phyloP scores from a whole-genome alignment of 2,797 vertebrate species.

The Gastrophryne carolinensis region DNA sequence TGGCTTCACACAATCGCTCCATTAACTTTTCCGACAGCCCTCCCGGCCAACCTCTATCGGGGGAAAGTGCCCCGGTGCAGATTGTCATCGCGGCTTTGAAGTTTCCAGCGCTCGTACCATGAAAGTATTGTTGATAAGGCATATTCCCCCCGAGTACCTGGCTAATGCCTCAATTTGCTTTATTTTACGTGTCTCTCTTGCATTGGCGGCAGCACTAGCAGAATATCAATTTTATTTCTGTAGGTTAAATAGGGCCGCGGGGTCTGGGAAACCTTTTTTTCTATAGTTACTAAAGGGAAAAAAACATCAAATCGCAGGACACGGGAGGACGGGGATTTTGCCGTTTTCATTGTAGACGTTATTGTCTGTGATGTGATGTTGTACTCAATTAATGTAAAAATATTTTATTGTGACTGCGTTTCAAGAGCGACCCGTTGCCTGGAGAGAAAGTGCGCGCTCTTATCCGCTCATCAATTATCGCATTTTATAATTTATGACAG shows the following conservation, averaged over 20 bases:
- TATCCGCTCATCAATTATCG: conserved; percentile 28
- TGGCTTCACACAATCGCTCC: too few species aligned
- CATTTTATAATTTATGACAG: conserved; percentile 31
- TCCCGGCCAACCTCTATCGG: background rate
- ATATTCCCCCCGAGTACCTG: conserved; percentile 15
- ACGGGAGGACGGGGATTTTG: conserved; percentile 20
- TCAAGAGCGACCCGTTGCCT: conserved; percentile 22
- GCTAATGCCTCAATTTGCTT: conserved; percentile 47
- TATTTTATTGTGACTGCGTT: conserved; percentile 42
- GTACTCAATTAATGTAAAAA: conserved; percentile 52
- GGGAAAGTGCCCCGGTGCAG: background rate
- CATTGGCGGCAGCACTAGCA: background rate
- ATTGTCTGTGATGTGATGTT: conserved; percentile 50
- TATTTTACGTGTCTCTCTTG: conserved; percentile 38
- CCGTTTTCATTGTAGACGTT: conserved; percentile 35
- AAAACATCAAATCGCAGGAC: conserved; percentile 9
- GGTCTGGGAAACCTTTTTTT: conserved; percentile 47
- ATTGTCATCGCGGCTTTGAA: conserved; percentile 22
- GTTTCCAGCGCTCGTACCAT: background rate
- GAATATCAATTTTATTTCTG: conserved; percentile 45
- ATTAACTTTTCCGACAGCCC: background rate
- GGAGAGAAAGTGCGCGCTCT: conserved; percentile 29
- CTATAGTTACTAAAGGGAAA: background rate
- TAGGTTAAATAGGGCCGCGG: conserved; percentile 48
- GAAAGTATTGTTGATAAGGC: conserved; percentile 2